phyloP scores from a whole-genome alignment of 2,888 invertebrate genomes.

The Hirtodrosophila histrioides region DNA sequence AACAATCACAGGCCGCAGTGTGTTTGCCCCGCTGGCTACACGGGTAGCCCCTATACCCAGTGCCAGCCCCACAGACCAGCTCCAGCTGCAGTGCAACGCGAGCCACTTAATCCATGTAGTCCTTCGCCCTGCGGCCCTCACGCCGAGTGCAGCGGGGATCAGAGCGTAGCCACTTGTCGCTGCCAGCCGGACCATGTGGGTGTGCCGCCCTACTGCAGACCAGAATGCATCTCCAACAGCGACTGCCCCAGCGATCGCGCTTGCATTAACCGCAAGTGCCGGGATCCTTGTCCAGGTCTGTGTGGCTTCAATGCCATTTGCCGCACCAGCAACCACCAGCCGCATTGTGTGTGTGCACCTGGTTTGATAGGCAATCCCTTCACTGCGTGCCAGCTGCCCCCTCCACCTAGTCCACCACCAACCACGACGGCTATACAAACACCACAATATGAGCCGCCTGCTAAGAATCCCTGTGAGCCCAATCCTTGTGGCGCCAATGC shows the following conservation, averaged over 20 bases:
- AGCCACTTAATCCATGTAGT: conserved; percentile 84
- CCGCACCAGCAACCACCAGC: conserved; percentile 90
- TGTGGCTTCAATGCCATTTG: conserved; percentile 90
- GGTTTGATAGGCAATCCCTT: conserved; percentile 90
- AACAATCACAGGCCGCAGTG: conserved; percentile 91
- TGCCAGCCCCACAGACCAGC: conserved; percentile 83
- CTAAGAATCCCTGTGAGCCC: conserved; percentile 87
- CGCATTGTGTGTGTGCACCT: conserved; percentile 88
- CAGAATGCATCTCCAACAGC: conserved; percentile 90
- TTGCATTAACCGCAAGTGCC: conserved; percentile 91
- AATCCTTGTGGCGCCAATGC: conserved; percentile 91
- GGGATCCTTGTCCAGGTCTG: conserved; percentile 90
- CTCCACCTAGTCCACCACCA: conserved; percentile 23
- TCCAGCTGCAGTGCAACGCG: conserved; percentile 31
- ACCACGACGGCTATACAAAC: conserved; percentile 43
- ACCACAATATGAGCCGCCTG: conserved; percentile 68
- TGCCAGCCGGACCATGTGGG: conserved; percentile 89
- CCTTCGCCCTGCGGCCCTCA: conserved; percentile 90
- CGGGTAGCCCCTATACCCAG: conserved; percentile 88
- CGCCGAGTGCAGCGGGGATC: conserved; percentile 88
- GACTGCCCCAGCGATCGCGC: conserved; percentile 90
- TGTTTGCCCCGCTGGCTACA: conserved; percentile 87
- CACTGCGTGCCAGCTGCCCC: conserved; percentile 85
- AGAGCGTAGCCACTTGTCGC: conserved; percentile 89
- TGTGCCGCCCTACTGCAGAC: conserved; percentile 89